Evolutionary conservation across 2,888 invertebrate genomes (phyloP).

Genomic region (Coelopa pilipes): DNA sequence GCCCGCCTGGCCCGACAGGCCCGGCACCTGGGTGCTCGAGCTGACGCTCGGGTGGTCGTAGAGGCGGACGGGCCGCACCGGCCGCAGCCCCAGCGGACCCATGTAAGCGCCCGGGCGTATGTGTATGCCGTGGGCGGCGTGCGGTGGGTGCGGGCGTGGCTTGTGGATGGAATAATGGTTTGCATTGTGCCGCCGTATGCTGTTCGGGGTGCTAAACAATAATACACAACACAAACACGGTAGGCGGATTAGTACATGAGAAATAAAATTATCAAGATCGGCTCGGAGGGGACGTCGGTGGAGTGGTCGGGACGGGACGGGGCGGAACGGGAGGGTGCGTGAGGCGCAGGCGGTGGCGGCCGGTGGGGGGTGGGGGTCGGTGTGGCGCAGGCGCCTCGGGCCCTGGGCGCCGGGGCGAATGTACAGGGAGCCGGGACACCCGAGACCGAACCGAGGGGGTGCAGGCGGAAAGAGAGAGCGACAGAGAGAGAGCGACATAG

Average conservation of each 20-base stretch:
- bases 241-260: slow-evolving; percentile 37
- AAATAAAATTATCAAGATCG: slow-evolving; percentile 13
- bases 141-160: slow-evolving; percentile 47
- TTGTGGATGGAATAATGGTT: slow-evolving; percentile 55
- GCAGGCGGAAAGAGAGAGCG: too few species aligned
- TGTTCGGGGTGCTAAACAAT: slow-evolving; percentile 61
- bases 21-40: slow-evolving; percentile 49
- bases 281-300: background rate
- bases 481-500: too few species aligned
- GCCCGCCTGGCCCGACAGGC: too few species aligned
- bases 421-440: too few species aligned
- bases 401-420: too few species aligned
- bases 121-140: slow-evolving; percentile 39
- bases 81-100: too few species aligned
- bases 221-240: slow-evolving; percentile 44
- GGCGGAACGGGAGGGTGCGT: background rate
- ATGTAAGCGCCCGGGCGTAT: slow-evolving; percentile 41
- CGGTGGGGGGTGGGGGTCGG: too few species aligned
- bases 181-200: slow-evolving; percentile 64
- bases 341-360: background rate
- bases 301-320: background rate
- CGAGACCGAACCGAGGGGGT: too few species aligned
- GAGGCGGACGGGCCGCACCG: slow-evolving; percentile 38
- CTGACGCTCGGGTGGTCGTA: slow-evolving; percentile 47
- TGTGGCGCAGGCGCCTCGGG: too few species aligned